A percentile compares a stretch with the other conserved stretches of the same genome.
Evolutionary conservation across 2,113 vertebrate genomes (phyloP).

Genomic region (Myocastor coypus): DNA sequence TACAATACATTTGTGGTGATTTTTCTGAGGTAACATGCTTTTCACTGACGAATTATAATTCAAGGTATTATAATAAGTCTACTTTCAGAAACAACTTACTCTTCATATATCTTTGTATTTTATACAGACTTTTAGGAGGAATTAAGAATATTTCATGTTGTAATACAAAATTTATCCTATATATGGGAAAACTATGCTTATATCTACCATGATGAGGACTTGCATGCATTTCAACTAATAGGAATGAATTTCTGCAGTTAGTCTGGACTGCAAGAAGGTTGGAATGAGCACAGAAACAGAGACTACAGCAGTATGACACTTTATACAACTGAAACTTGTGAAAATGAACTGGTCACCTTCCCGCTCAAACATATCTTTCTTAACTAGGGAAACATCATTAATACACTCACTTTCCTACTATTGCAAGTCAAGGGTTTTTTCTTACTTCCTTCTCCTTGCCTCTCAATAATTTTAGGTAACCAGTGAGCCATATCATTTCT

Average conservation of each 20-base stretch:
- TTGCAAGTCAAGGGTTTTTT: neutral
- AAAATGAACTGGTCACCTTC: neutral
- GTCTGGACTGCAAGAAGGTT: neutral
- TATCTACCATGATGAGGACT: neutral
- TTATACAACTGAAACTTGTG: neutral
- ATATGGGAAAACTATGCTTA: neutral
- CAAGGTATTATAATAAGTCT: slow-evolving; percentile 24
- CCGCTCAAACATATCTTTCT: neutral
- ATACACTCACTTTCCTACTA: neutral
- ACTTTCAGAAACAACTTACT: slow-evolving; percentile 37
- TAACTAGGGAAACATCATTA: neutral
- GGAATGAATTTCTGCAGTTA: neutral
- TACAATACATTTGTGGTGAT: neutral
- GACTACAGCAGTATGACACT: neutral
- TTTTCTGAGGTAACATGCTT: neutral
- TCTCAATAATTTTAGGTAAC: neutral
- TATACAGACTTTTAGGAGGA: neutral
- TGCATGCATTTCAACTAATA: neutral
- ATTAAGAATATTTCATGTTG: slow-evolving; percentile 10
- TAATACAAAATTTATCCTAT: neutral
- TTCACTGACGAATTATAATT: neutral
- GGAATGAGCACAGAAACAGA: neutral
- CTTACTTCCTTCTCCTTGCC: neutral
- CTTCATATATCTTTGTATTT: slow-evolving; percentile 1
- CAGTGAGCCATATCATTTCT: neutral